Percentiles rank a stretch among this genome's conserved stretches.
phyloP scores from a whole-genome alignment of 2,888 invertebrate species.

The Alsophila aescularia region DNA sequence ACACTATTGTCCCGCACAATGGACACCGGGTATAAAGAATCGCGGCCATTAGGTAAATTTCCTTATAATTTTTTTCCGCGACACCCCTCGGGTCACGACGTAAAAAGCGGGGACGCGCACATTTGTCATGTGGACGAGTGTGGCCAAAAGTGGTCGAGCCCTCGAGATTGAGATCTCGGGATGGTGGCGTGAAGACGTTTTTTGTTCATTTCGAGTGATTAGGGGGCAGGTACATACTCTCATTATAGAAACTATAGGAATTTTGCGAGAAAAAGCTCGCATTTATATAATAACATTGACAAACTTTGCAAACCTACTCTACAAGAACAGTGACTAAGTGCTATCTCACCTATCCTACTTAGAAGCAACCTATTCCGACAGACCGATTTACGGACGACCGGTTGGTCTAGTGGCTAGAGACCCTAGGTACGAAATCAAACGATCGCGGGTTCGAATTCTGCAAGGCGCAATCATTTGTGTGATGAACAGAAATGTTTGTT shows the following conservation, averaged over 20 bases:
- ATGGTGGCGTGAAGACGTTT: conserved; percentile 56
- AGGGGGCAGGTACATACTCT: conserved; percentile 45
- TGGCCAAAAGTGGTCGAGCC: conserved; percentile 36
- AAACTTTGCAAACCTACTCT: too few relatives aligned
- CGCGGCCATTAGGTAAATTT: conserved; percentile 84
- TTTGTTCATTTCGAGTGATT: conserved; percentile 67
- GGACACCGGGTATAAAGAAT: conserved; percentile 80
- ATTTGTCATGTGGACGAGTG: conserved; percentile 70
- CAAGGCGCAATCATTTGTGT: too few relatives aligned
- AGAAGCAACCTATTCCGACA: too few relatives aligned
- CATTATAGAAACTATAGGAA: not conserved
- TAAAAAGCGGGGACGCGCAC: conserved; percentile 71
- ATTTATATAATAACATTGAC: too few relatives aligned
- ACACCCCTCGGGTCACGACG: conserved; percentile 70
- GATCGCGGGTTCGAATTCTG: too few relatives aligned
- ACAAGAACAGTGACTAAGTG: too few relatives aligned
- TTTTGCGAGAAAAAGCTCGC: too few relatives aligned
- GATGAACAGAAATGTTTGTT: too few relatives aligned
- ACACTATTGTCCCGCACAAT: conserved; percentile 81
- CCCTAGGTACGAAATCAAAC: too few relatives aligned
- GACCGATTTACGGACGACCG: too few relatives aligned
- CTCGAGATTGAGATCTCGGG: conserved; percentile 70
- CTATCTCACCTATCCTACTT: too few relatives aligned
- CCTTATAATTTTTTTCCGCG: conserved; percentile 83
- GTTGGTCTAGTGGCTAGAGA: too few relatives aligned